Percentiles rank a stretch among this genome's conserved stretches.
Evolutionary conservation across 2,888 invertebrate species (phyloP).

Genomic region (Melangyna quadrimaculata): DNA sequence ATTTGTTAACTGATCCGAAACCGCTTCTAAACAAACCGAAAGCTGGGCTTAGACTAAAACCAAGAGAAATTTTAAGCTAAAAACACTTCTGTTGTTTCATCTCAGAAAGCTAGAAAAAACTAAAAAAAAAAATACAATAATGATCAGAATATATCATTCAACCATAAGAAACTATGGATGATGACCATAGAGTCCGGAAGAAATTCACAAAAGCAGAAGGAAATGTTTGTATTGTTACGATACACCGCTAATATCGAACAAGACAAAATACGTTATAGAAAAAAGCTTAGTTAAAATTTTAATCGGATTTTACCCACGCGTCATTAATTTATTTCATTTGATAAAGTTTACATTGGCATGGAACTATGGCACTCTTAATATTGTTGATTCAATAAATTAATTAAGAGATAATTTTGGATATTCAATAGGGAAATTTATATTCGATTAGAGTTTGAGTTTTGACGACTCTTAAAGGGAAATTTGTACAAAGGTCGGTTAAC

Average conservation of each 20-base stretch:
- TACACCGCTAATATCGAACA: not conserved
- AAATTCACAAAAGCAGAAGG: not conserved
- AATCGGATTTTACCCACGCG: slow-evolving; percentile 4
- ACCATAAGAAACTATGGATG: not conserved
- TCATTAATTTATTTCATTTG: not conserved
- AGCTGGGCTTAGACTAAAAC: slow-evolving; percentile 58
- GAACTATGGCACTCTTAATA: not conserved
- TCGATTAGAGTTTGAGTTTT: not conserved
- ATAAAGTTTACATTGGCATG: not conserved
- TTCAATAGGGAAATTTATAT: not conserved
- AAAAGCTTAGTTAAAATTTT: not conserved
- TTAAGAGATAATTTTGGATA: not conserved
- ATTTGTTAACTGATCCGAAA: not conserved
- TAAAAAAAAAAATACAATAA: not conserved
- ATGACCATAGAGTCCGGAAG: not conserved
- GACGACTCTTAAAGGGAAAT: not conserved
- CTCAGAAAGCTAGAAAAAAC: not conserved
- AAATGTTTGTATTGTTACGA: not conserved
- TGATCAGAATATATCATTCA: not conserved
- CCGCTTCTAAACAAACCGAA: slow-evolving; percentile 56
- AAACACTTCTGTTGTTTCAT: slow-evolving; percentile 32
- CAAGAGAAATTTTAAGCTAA: slow-evolving; percentile 49
- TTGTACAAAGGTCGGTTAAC: not conserved
- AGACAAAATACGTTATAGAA: not conserved
- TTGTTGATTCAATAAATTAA: not conserved